phyloP scores from a whole-genome alignment of 2,888 invertebrate species.

The Philonicus albiceps region DNA sequence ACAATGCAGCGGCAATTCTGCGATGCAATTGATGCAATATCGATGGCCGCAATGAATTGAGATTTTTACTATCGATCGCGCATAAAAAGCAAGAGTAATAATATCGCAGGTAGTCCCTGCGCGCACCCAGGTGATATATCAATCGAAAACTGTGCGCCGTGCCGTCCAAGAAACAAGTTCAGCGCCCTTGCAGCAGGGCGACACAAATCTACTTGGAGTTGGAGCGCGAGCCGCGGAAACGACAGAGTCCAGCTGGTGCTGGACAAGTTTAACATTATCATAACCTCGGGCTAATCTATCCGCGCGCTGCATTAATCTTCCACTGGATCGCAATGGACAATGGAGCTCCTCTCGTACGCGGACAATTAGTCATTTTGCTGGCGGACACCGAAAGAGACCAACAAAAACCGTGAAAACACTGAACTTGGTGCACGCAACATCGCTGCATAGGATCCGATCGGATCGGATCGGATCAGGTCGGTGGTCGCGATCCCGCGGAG shows the following conservation, averaged over 20 bases:
- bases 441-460: background rate
- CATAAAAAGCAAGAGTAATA: constrained; percentile 4
- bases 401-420: constrained; percentile 26
- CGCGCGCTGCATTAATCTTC: constrained; percentile 27
- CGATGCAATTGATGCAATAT: no score
- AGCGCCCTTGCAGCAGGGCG: constrained; percentile 8
- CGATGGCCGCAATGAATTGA: background rate
- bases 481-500: background rate
- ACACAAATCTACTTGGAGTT: constrained; percentile 9
- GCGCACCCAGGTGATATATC: constrained; percentile 4
- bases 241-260: constrained; percentile 5
- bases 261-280: constrained; percentile 28
- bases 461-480: background rate
- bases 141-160: background rate
- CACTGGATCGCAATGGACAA: constrained; percentile 34
- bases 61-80: background rate
- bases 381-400: constrained; percentile 23
- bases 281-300: constrained; percentile 34
- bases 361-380: constrained; percentile 40
- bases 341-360: constrained; percentile 33
- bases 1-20: background rate
- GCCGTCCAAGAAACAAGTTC: constrained; percentile 9
- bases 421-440: constrained; percentile 29
- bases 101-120: background rate
- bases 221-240: background rate